These are phyloP conservation scores for Amiota mariae DNA, from an alignment of 2,888 invertebrate species.

Conservation along the genomic window DNA sequence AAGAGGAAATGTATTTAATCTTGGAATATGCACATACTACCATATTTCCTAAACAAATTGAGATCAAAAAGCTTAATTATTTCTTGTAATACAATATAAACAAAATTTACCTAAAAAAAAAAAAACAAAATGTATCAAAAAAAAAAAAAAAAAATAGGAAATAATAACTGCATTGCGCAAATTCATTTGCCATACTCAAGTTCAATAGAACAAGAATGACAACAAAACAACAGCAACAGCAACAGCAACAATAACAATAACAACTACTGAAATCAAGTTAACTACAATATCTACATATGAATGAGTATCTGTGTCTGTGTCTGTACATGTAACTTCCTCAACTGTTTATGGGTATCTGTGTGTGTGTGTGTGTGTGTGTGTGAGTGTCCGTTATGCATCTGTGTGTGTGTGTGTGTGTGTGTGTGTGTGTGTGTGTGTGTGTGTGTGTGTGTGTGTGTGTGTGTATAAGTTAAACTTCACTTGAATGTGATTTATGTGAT, in stretches of 20 bases:
- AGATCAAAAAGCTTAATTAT: no score
- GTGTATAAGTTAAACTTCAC: slow-evolving; percentile 67
- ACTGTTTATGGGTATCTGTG: slow-evolving; percentile 34
- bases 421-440: slow-evolving; percentile 20
- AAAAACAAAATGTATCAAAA: no score
- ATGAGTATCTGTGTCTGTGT: slow-evolving; percentile 15
- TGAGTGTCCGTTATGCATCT: background rate
- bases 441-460: slow-evolving; percentile 45
- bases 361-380: slow-evolving; percentile 10
- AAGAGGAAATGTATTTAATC: no score
- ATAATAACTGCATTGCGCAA: slow-evolving; percentile 15
- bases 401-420: slow-evolving; percentile 27
- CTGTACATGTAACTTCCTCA: background rate
- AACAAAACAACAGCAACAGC: no score
- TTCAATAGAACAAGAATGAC: background rate
- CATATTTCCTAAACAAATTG: no score
- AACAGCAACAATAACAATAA: background rate
- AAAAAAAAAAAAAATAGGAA: no score
- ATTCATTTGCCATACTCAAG: background rate
- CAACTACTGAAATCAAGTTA: background rate
- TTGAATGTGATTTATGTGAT: slow-evolving; percentile 73
- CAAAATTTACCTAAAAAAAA: no score
- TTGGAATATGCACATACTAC: no score
- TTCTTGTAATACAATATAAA: no score
- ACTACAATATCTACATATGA: no score